These are phyloP conservation scores for Bubo bubo DNA, from an alignment of 2,113 vertebrate species.

Conservation along the genomic window DNA sequence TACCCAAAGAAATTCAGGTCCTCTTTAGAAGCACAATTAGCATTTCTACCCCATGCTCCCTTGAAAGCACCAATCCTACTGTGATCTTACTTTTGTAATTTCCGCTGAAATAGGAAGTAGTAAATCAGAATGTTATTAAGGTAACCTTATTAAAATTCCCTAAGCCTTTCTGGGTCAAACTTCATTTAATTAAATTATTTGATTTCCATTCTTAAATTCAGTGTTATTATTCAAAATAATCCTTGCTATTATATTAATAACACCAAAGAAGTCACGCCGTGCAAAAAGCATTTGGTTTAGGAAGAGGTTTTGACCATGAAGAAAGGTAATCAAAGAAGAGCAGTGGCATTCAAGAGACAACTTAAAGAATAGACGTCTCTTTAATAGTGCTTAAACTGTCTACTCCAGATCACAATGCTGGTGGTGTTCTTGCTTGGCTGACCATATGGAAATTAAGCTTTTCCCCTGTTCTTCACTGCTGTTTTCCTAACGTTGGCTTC, in stretches of 20 bases:
- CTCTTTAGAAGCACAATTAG: background rate
- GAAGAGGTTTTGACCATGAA: slow-evolving; percentile 30
- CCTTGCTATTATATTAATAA: slow-evolving; percentile 11
- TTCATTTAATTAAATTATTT: slow-evolving; percentile 17
- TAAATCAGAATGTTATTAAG: slow-evolving; percentile 8
- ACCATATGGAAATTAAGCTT: slow-evolving; percentile 66
- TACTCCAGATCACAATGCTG: slow-evolving; percentile 41
- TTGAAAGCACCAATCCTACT: background rate
- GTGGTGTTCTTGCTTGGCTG: slow-evolving; percentile 67
- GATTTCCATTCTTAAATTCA: background rate
- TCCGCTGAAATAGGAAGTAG: background rate
- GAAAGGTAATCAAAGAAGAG: slow-evolving; percentile 33
- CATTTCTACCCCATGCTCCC: background rate
- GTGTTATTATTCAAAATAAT: background rate
- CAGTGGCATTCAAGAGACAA: background rate
- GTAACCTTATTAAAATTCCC: background rate
- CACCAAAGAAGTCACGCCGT: background rate
- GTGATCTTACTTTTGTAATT: background rate
- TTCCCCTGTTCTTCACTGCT: background rate
- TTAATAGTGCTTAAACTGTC: slow-evolving; percentile 35
- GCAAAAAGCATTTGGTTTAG: background rate
- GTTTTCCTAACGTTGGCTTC: slow-evolving; percentile 42
- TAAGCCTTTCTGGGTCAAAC: background rate
- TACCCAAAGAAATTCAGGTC: background rate
- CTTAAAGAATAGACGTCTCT: background rate